Evolutionary conservation across 2,113 vertebrate species (phyloP).

Genomic region (Mesembrinibis cayennensis): DNA sequence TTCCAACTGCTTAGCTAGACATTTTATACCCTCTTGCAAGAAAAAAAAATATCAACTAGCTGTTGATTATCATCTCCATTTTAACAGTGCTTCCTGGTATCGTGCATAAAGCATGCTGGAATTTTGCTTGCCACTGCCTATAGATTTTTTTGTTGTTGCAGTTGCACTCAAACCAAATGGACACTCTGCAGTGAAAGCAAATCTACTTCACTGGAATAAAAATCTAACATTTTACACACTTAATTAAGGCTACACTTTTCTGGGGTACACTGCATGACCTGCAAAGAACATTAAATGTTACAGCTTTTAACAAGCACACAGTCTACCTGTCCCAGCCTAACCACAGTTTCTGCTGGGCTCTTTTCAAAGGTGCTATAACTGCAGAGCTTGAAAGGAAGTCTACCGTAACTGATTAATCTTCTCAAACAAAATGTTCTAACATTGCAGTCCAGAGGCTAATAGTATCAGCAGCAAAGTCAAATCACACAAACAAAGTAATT

Average conservation of each 20-base stretch:
- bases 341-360: not conserved
- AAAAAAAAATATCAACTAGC: not conserved
- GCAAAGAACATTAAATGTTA: not conserved
- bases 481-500: conserved; percentile 76
- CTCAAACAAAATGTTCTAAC: conserved; percentile 67
- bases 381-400: conserved; percentile 60
- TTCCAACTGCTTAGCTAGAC: not conserved
- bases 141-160: not conserved
- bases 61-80: not conserved
- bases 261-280: not conserved
- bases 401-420: conserved; percentile 55
- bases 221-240: not conserved
- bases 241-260: not conserved
- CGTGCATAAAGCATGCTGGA: not conserved
- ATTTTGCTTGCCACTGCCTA: not conserved
- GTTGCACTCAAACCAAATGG: not conserved
- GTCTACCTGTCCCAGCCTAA: not conserved
- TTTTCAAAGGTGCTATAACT: conserved; percentile 5
- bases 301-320: not conserved
- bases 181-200: not conserved
- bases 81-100: not conserved
- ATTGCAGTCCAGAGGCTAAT: conserved; percentile 50
- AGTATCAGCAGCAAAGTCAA: conserved; percentile 73
- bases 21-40: not conserved
- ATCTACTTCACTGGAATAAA: not conserved